Conservation (phyloP, 2,888 invertebrate genomes). For the Isoperla grammatica region DNA sequence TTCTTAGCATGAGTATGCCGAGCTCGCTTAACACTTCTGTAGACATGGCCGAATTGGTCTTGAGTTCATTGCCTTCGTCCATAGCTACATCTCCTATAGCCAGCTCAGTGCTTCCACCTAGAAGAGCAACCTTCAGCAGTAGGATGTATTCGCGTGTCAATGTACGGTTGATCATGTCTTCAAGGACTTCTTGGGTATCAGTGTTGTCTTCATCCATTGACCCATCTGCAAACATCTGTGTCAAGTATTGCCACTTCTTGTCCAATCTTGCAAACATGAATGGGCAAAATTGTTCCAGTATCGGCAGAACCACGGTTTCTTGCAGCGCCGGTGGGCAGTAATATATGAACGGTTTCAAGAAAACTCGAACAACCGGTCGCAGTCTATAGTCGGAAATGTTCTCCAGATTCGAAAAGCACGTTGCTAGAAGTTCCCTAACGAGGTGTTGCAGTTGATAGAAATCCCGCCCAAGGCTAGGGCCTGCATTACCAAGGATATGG, state of each 20-base stretch:
- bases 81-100: constrained; percentile 49
- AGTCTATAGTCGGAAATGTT: constrained; percentile 80
- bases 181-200: constrained; percentile 76
- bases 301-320: constrained; percentile 67
- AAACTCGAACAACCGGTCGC: constrained; percentile 73
- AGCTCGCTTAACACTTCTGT: constrained; percentile 77
- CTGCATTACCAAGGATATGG: constrained; percentile 72
- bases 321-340: constrained; percentile 81
- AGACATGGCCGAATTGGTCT: constrained; percentile 35
- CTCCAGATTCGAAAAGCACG: constrained; percentile 36
- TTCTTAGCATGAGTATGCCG: constrained; percentile 65
- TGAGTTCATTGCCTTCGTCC: constrained; percentile 52
- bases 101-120: constrained; percentile 55
- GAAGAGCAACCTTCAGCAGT: constrained; percentile 68
- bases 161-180: constrained; percentile 79
- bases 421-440: constrained; percentile 44
- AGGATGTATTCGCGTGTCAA: constrained; percentile 85
- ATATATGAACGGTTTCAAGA: constrained; percentile 78
- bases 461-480: constrained; percentile 75
- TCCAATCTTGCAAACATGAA: constrained; percentile 62
- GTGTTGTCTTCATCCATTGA: constrained; percentile 69
- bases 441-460: constrained; percentile 74
- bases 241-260: constrained; percentile 73
- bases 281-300: constrained; percentile 71
- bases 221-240: constrained; percentile 68